Conservation (phyloP, 1,140 invertebrate species). For the Pseudomyrmex sp. region DNA sequence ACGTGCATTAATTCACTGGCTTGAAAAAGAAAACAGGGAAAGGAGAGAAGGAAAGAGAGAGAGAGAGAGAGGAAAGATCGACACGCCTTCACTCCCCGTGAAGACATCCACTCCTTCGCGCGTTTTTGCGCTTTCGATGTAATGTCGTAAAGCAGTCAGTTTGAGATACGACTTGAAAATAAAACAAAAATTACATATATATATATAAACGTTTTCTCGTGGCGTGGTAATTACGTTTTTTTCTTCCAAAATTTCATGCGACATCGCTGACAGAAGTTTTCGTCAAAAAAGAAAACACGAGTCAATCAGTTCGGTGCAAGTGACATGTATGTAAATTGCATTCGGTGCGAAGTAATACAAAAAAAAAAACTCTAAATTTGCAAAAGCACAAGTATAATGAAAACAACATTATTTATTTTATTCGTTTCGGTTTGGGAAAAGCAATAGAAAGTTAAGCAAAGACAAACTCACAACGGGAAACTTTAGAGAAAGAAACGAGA, state of each 20-base stretch:
- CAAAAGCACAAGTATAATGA: not conserved
- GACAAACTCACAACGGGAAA: conserved; percentile 23
- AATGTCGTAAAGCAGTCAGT: conserved; percentile 29
- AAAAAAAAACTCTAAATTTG: not conserved
- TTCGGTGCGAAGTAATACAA: too few species aligned
- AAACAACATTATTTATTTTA: too few species aligned
- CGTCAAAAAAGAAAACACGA: not conserved
- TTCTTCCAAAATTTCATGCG: not conserved
- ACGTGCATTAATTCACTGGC: conserved; percentile 61
- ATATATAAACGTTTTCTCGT: not conserved
- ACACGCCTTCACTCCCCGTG: not conserved
- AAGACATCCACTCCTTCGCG: not conserved
- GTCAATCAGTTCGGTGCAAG: too few species aligned
- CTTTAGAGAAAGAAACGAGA: conserved; percentile 34
- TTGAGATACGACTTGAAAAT: not conserved
- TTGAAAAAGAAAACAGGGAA: conserved; percentile 58
- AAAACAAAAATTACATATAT: not conserved
- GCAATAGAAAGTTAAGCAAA: conserved; percentile 26
- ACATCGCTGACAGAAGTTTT: not conserved
- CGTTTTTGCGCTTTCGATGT: conserved; percentile 26
- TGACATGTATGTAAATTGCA: too few species aligned
- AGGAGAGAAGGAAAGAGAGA: conserved; percentile 16
- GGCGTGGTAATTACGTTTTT: not conserved
- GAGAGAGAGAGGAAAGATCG: not conserved
- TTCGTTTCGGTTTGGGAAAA: too few species aligned